Percentiles rank a stretch among this genome's conserved stretches.
phyloP scores from a whole-genome alignment of 2,113 vertebrate species.

The Neopipo cinnamomea region DNA sequence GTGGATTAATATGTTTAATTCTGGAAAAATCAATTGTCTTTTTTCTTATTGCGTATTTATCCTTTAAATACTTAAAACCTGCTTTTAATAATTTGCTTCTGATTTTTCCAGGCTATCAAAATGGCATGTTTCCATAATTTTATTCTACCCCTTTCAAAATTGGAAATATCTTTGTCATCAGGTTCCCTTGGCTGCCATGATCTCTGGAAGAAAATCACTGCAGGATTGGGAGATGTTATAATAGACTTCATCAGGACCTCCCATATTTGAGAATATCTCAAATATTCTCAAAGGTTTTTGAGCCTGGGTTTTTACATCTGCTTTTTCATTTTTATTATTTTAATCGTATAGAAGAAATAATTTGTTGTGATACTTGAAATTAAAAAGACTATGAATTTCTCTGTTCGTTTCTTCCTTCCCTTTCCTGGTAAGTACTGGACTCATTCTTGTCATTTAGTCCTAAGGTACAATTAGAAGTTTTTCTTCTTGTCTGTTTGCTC shows the following conservation, averaged over 20 bases:
- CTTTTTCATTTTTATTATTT: background rate
- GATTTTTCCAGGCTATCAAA: background rate
- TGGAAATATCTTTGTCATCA: background rate
- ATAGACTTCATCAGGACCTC: background rate
- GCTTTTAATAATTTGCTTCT: background rate
- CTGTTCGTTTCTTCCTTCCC: background rate
- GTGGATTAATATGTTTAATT: background rate
- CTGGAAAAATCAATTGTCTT: background rate
- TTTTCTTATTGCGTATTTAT: background rate
- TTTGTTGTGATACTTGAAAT: background rate
- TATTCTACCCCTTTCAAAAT: background rate
- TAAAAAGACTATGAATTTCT: background rate
- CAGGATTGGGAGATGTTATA: background rate
- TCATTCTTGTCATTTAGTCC: background rate
- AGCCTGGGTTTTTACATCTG: background rate
- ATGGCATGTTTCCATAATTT: background rate
- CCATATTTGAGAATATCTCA: background rate
- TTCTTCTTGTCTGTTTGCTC: background rate
- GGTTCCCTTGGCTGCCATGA: background rate
- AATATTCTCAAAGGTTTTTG: background rate
- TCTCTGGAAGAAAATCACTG: background rate
- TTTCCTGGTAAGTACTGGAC: background rate
- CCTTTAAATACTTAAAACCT: background rate
- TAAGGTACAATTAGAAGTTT: background rate
- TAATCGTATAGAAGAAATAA: background rate